Base-by-base conservation (phyloP, 2,888 invertebrate genomes). In the Lycophotia porphyrea region DNA sequence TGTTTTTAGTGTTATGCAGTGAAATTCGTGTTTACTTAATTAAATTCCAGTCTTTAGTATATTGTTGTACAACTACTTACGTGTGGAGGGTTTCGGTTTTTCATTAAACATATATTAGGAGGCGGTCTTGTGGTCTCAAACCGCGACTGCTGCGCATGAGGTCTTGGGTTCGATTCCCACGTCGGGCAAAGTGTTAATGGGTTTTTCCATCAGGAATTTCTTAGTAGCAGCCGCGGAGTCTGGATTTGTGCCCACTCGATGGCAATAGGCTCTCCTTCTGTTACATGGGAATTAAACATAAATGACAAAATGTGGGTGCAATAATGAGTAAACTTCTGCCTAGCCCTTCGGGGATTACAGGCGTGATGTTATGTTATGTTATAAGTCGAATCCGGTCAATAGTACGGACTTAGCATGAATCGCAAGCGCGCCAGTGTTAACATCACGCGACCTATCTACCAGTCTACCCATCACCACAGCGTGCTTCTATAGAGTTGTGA, bases 21-120 rank as follows among this genome's bases (percentile, higher is more conserved):
- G 67, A 88, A 88, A 84, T 88, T 88, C 80, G 81, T 88, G 88
- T 86, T 87, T 82, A 78, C 88, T 86, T 88, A 88, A 88, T 88
- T 88, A 88, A 88, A 88, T 88, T 88, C 87, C 88, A 75, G 65
- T 58, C 66, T 78, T 81, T 78, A 78, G 78, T 86, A 74, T 79
- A 76, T 78, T 63, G 75, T 80, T 67, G 65, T 55, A 74, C 15
- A 52, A 39, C 27, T 72, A 58, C 36, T 39, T 70, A 58, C 31
- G 63, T 9, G 58, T 77, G 34, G n/a, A 24, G 27, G 69, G 61
- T 80, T 64, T 61, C 65, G 63, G 78, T 68, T 74, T 71, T 67
- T 36, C 42, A 74, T 80, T 78, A 74, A 72, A 74, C 47, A 70
- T 75, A 15, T 64, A 24, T 69, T 52, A 36, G 70, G n/a, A 31